Evolutionary conservation across 2,888 invertebrate species (phyloP).

Genomic region (Drosophila ustulata): DNA sequence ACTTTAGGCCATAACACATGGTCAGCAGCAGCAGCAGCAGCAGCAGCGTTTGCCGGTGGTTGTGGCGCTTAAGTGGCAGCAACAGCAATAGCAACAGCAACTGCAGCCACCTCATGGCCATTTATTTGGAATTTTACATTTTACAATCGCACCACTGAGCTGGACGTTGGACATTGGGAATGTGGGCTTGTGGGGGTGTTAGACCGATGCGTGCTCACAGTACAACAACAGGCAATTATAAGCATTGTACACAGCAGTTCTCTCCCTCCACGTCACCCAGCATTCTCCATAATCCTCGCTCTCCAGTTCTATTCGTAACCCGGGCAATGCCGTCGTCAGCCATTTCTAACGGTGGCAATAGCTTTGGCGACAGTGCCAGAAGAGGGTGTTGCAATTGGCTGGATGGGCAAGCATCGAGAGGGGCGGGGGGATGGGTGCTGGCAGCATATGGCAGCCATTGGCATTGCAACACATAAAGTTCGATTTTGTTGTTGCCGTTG

Average conservation of each 20-base stretch:
- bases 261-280: background rate
- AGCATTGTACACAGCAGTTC: slow-evolving; percentile 58
- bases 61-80: slow-evolving; percentile 68
- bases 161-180: background rate
- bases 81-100: slow-evolving; percentile 35
- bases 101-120: slow-evolving; percentile 62
- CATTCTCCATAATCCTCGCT: no score
- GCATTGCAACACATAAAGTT: slow-evolving; percentile 80
- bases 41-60: slow-evolving; percentile 23
- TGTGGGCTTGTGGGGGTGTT: slow-evolving; percentile 42
- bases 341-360: slow-evolving; percentile 79
- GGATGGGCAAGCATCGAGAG: background rate
- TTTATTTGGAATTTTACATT: slow-evolving; percentile 81
- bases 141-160: slow-evolving; percentile 61
- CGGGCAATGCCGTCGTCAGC: slow-evolving; percentile 50
- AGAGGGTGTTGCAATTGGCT: slow-evolving; percentile 27
- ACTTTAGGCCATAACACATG: slow-evolving; percentile 82
- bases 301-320: background rate
- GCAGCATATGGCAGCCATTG: slow-evolving; percentile 71
- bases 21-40: slow-evolving; percentile 14
- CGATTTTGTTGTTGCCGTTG: slow-evolving; percentile 64
- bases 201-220: slow-evolving; percentile 64
- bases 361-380: slow-evolving; percentile 78
- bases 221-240: slow-evolving; percentile 75
- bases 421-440: slow-evolving; percentile 4